Evolutionary conservation across 2,888 invertebrate genomes (phyloP), one percentile per base, ranked within the genome.

Genomic region (Busseola fusca): DNA sequence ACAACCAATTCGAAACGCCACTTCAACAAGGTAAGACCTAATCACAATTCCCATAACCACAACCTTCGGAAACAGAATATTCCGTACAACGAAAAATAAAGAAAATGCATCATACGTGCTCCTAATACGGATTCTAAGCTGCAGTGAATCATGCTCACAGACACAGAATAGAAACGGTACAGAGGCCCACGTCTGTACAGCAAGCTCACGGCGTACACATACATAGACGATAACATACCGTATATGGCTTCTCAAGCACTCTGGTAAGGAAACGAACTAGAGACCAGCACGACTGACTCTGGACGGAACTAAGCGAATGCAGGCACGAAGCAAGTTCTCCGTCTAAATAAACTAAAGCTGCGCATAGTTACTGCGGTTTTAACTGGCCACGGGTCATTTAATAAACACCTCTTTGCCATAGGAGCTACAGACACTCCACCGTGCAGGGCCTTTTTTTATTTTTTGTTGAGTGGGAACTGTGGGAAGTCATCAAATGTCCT

Each of bases 101-200:
- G 85, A 72, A 82, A 82, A 82, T 78, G 71, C 80, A 79, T 84
- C 80, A 72, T 76, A 83, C 85, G 83, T 84, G 85, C 68, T 69
- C 63, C 83, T 74, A 78, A 73, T 84, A 75, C 68, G 75, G 83
- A 82, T 78, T 78, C 79, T 77, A 71, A 72, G 84, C 72, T 84
- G 79, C 84, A 82, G 60, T 65, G 73, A 78, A 82, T 71, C 76
- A 73, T 74, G 69, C 57, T 73, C 65, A 16, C 57, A 21, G 45
- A 18, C 73, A 45, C 37, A 9, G 37, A 72, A 21, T 52, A 59
- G 30, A 45, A 7, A 45, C 6, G 7, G 1, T 9, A 25, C 72
- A 59, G 71, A 72, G 34, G 34, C 34, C 34, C 5, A 34, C 3
- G 16, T 50, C 12, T 14, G 25, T 4, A 56, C 56, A 56, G 21